phyloP scores from a whole-genome alignment of 2,888 invertebrate genomes.

The Limnephilus rhombicus region DNA sequence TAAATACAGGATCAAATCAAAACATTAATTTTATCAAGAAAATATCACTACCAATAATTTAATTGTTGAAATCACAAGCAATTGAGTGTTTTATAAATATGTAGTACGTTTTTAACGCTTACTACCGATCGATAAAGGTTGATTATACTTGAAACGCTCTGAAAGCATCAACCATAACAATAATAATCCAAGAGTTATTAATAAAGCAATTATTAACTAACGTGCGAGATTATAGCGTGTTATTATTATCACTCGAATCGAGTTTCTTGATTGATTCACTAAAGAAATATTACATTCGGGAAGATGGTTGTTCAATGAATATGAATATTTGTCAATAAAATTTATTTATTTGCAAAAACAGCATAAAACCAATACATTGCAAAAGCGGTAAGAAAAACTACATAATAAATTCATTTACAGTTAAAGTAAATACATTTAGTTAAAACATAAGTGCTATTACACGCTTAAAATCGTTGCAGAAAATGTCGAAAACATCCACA shows the following conservation, averaged over 20 bases:
- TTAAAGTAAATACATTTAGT: too few relatives aligned
- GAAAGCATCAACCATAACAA: not conserved
- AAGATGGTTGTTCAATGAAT: too few relatives aligned
- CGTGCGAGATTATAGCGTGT: not conserved
- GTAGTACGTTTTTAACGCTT: not conserved
- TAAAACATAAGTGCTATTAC: too few relatives aligned
- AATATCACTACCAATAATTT: not conserved
- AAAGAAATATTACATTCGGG: too few relatives aligned
- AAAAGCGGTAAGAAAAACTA: too few relatives aligned
- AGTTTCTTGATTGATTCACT: too few relatives aligned
- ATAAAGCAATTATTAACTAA: not conserved
- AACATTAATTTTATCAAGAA: not conserved
- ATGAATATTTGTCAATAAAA: too few relatives aligned
- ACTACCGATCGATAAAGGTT: not conserved
- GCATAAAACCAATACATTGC: too few relatives aligned
- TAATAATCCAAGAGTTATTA: not conserved
- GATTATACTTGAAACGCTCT: not conserved
- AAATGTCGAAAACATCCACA: too few relatives aligned
- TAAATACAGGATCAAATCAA: not conserved
- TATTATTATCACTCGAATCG: not conserved
- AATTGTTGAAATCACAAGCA: not conserved
- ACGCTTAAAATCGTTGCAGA: too few relatives aligned
- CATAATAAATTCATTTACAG: too few relatives aligned
- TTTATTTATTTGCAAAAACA: too few relatives aligned
- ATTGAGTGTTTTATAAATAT: not conserved